Percentiles rank a stretch among this genome's conserved stretches.
phyloP scores from a whole-genome alignment of 2,797 vertebrate species.

The Lemur catta region DNA sequence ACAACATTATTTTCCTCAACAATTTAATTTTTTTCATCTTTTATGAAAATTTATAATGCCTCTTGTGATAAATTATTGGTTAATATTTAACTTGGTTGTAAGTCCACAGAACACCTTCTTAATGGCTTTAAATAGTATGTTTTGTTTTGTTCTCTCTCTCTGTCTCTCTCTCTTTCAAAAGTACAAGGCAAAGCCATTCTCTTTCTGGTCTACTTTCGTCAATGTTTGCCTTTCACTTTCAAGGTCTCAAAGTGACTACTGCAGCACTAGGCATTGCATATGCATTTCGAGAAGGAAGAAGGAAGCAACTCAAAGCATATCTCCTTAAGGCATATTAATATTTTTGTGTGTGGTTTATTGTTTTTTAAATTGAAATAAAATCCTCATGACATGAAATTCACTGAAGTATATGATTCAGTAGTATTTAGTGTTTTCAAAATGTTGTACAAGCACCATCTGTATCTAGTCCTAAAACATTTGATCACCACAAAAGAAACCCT shows the following conservation, averaged over 20 bases:
- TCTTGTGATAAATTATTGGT: not conserved
- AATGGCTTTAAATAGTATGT: not conserved
- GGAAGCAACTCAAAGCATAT: not conserved
- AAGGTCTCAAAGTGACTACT: not conserved
- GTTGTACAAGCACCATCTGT: not conserved
- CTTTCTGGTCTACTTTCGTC: not conserved
- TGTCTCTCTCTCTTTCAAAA: not conserved
- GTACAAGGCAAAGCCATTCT: not conserved
- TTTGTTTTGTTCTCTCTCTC: not conserved
- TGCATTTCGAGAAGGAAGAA: not conserved
- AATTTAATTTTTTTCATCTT: not conserved
- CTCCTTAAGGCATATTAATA: not conserved
- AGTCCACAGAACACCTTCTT: not conserved
- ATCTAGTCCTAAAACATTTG: not conserved
- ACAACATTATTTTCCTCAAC: not conserved
- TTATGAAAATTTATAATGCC: not conserved
- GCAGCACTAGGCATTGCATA: not conserved
- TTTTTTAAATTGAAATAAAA: not conserved
- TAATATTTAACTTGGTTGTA: not conserved
- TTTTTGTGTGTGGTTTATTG: not conserved
- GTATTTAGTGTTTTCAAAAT: not conserved
- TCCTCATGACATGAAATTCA: not conserved
- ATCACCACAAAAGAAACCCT: not conserved
- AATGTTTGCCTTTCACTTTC: not conserved
- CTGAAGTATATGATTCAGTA: not conserved